Percentiles rank a stretch among this genome's conserved stretches.
Evolutionary conservation across 2,113 vertebrate species (phyloP).

Genomic region (Phycodurus eques): DNA sequence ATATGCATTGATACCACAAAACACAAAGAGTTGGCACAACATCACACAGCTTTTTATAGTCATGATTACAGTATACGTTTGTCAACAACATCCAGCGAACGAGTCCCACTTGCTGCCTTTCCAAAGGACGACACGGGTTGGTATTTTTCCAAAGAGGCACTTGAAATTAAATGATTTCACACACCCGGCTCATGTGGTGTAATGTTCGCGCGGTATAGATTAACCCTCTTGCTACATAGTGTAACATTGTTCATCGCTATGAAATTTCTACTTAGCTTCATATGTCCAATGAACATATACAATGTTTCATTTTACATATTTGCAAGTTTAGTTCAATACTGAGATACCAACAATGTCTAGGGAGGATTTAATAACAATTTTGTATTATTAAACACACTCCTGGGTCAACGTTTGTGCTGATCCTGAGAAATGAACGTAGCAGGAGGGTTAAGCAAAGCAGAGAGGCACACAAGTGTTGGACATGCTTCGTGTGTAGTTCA

Average conservation of each 20-base stretch:
- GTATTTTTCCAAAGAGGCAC: slow-evolving; percentile 2
- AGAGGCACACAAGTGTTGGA: neutral
- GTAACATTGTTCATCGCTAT: neutral
- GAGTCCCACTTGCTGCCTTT: slow-evolving; percentile 3
- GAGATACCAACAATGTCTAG: no score
- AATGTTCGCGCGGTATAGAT: neutral
- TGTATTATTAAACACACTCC: neutral
- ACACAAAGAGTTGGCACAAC: neutral
- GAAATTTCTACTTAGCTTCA: no score
- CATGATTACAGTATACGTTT: neutral
- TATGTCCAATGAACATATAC: neutral
- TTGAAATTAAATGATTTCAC: neutral
- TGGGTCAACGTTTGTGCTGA: neutral
- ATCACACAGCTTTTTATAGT: neutral
- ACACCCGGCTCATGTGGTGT: neutral
- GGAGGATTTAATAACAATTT: neutral
- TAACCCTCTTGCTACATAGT: neutral
- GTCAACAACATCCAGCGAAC: neutral
- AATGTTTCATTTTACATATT: no score
- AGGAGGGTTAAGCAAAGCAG: neutral
- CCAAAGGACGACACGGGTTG: neutral
- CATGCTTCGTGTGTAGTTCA: neutral
- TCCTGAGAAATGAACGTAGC: neutral
- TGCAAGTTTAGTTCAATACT: neutral
- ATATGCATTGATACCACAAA: neutral